Percentiles rank a stretch among this genome's conserved stretches.
phyloP scores from a whole-genome alignment of 2,888 invertebrate species.

The Caenorhabditis zanzibari region DNA sequence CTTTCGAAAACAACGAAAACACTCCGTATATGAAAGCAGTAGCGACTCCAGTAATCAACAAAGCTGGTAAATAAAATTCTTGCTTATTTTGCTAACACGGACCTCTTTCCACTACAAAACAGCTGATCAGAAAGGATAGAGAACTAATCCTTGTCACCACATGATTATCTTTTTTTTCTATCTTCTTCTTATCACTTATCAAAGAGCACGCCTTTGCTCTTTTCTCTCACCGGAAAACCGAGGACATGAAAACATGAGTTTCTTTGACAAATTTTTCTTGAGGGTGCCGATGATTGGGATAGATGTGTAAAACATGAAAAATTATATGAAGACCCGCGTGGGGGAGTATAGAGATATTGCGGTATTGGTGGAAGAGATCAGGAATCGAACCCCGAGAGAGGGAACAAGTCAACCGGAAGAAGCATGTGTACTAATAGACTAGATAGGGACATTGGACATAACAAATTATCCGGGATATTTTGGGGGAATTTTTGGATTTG shows the following conservation, averaged over 20 bases:
- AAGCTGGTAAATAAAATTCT: too few species aligned
- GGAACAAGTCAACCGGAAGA: slow-evolving; percentile 46
- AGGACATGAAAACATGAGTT: slow-evolving; percentile 23
- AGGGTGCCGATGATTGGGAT: background rate
- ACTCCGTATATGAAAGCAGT: too few species aligned
- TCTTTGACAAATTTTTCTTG: slow-evolving; percentile 26
- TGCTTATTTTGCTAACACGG: too few species aligned
- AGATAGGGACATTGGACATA: slow-evolving; percentile 1
- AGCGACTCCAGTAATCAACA: too few species aligned
- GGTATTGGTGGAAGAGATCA: slow-evolving; percentile 7
- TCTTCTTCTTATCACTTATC: slow-evolving; percentile 6
- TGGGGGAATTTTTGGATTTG: too few species aligned
- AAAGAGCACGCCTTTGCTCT: slow-evolving; percentile 5
- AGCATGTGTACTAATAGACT: slow-evolving; percentile 14
- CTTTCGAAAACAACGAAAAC: too few species aligned
- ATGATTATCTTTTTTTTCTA: slow-evolving; percentile 23
- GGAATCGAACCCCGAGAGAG: background rate
- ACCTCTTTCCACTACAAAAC: background rate
- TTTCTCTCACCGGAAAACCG: slow-evolving; percentile 26
- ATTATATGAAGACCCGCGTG: too few species aligned
- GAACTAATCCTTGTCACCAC: slow-evolving; percentile 18
- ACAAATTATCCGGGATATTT: slow-evolving; percentile 25
- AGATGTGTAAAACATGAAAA: slow-evolving; percentile 12
- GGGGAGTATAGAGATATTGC: background rate
- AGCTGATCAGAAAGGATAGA: slow-evolving; percentile 11